Evolutionary conservation across 2,113 vertebrate genomes (phyloP), one percentile per base, ranked within the genome.

Genomic region (Lipotes vexillifer): DNA sequence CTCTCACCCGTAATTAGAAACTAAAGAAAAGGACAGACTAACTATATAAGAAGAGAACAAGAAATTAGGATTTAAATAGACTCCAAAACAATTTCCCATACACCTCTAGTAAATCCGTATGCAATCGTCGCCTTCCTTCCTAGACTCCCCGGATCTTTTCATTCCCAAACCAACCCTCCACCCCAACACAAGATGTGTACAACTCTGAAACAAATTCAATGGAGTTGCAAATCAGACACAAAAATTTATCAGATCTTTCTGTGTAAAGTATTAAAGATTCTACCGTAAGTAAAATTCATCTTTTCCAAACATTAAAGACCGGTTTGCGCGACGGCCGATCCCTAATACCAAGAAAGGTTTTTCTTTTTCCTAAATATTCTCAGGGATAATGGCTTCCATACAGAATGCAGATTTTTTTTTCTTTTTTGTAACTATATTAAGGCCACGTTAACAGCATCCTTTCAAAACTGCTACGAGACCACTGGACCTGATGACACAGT

Each of bases 331-430:
- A 86, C 46, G 36, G 89, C 55, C 86, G 31, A 71, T n/a, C 59
- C 31, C 12, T 12, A 88, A 84, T 3, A 66, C 44, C 80, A 71
- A 82, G 57, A 55, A 92, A 84, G 55, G 88, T 33, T 77, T 93
- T 84, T 29, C 33, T 44, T 84, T 83, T 65, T 85, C 9, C 82
- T 33, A 88, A 88, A 93, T 84, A 92, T 82, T 85, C 84, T 63
- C 78, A 41, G 21, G 92, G 71, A 96, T 93, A 95, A 94, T 96
- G 96, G 97, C 97, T 97, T 97, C 97, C 97, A 72, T 3, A 52
- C 95, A 93, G 55, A 81, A 96, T 38, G 94, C 95, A 82, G 83
- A 18, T 17, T 72, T 65, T 41, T 41, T 21, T 25, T 36, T 15
- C 66, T 15, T 46, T 94, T 65, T 55, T 33, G n/a, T 57, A 92